These are phyloP conservation scores for Druon quercuslanigerum DNA, from an alignment of 1,140 invertebrate species.

Conservation along the genomic window DNA sequence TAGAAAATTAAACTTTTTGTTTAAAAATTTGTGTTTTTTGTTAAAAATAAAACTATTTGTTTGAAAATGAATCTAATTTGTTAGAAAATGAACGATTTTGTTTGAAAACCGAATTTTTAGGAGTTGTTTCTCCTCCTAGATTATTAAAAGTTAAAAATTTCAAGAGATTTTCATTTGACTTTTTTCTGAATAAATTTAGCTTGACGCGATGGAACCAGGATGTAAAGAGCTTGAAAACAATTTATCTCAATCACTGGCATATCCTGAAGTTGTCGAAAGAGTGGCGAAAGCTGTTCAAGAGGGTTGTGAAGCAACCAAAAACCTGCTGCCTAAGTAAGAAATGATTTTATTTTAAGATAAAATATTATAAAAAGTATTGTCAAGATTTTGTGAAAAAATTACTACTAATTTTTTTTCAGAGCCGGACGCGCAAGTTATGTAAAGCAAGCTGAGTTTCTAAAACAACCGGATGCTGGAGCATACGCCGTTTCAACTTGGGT, in stretches of 20 bases:
- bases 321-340: constrained; percentile 77
- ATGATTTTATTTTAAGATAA: neutral
- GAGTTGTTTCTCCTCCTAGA: no score
- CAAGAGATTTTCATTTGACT: constrained; percentile 33
- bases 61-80: no score
- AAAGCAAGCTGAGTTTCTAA: constrained; percentile 71
- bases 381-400: no score
- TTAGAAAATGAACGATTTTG: no score
- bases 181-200: constrained; percentile 60
- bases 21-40: no score
- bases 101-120: no score
- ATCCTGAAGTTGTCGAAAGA: constrained; percentile 45
- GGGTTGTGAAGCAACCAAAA: constrained; percentile 75
- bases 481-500: constrained; percentile 80
- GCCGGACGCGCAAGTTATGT: constrained; percentile 81
- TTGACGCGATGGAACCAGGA: constrained; percentile 74
- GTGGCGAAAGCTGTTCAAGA: constrained; percentile 65
- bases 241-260: constrained; percentile 8
- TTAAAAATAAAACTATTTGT: no score
- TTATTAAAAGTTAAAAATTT: constrained; percentile 37
- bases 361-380: no score
- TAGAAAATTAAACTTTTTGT: no score
- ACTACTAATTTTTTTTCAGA: constrained; percentile 64
- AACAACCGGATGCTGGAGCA: constrained; percentile 82
- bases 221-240: constrained; percentile 58